Evolutionary conservation across 2,113 vertebrate species (phyloP).

Genomic region (Ameiurus melas): DNA sequence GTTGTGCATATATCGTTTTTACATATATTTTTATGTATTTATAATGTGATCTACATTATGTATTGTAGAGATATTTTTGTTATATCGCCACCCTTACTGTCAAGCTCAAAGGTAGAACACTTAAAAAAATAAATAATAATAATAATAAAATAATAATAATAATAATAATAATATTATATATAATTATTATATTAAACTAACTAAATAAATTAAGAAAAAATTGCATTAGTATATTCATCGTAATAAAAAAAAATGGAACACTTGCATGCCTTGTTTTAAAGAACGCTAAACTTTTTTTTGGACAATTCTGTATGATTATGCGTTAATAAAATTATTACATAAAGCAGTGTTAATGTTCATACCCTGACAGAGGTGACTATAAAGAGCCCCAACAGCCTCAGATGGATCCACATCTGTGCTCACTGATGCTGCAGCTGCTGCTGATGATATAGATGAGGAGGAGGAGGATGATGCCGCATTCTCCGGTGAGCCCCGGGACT

Average conservation of each 20-base stretch:
- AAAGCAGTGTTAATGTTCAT: conserved; percentile 40
- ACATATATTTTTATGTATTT: no score
- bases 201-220: background rate
- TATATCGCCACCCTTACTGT: background rate
- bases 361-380: conserved; percentile 88
- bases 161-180: no score
- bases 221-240: background rate
- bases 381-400: conserved; percentile 81
- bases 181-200: background rate
- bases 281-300: background rate
- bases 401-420: conserved; percentile 59
- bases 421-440: conserved; percentile 53
- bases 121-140: background rate
- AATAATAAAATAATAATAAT: no score
- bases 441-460: background rate
- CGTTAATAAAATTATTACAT: background rate
- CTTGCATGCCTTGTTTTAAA: background rate
- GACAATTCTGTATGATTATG: background rate
- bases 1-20: no score
- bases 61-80: no score
- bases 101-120: background rate
- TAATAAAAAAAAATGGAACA: background rate
- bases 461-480: background rate
- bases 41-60: no score
- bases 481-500: conserved; percentile 57